Conservation (phyloP, 2,113 vertebrate species). For the Sialia sialis region DNA sequence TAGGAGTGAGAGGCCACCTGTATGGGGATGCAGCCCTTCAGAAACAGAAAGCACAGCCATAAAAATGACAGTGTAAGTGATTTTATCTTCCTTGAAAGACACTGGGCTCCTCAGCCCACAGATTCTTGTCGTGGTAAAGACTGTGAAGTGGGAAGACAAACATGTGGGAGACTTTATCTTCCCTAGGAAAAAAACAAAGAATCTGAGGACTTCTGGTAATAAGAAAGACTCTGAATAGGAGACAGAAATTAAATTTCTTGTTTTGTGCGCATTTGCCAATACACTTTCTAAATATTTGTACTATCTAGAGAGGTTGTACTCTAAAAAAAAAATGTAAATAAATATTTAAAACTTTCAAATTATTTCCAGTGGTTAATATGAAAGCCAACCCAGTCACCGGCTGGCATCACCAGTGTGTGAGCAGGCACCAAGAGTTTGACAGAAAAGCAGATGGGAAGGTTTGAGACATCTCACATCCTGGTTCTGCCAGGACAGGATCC, state of each 20-base stretch:
- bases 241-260: background rate
- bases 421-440: background rate
- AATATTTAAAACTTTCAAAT: background rate
- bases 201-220: background rate
- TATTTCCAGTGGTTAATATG: background rate
- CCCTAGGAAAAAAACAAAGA: background rate
- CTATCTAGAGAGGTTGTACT: background rate
- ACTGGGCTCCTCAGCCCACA: background rate
- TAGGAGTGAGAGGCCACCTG: background rate
- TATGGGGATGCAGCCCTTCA: background rate
- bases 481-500: background rate
- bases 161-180: background rate
- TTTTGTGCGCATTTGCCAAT: background rate
- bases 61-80: background rate
- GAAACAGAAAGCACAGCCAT: background rate
- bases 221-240: background rate
- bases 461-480: background rate
- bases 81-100: background rate
- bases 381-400: background rate
- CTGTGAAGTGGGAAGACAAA: background rate
- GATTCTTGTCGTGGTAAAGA: background rate
- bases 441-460: background rate
- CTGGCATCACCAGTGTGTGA: background rate
- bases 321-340: background rate
- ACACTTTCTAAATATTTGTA: background rate